Evolutionary conservation across 2,888 invertebrate genomes (phyloP), one percentile per base, ranked within the genome.

Genomic region (Hermaeophaga mercurialis): DNA sequence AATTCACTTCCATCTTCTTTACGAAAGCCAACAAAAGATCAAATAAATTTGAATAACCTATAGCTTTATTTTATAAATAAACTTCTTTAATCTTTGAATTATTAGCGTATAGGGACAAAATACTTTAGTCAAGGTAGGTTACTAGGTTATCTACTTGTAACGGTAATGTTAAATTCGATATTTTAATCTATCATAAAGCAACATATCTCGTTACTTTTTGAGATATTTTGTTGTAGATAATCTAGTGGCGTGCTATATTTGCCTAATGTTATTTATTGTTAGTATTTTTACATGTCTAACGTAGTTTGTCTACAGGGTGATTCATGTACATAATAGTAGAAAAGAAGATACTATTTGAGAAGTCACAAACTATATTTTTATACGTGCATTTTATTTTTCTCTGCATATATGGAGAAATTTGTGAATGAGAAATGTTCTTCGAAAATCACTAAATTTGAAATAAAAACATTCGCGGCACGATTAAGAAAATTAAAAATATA

Each of bases 231-330:
- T 5, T 22, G 3, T 22, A 22, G 22, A 22, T 22, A 22, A 6
- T 5, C 22, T 6, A 6, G 6, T 22, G 22, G 6, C 11, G 19
- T 19, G 19, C 39, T 19, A 11, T 24, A 12, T 24, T 24, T 43
- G 9, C 15, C 12, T 18, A 14, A 24, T 24, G 43, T 43, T 43
- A 43, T 43, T 26, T 24, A 24, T 43, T 24, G 24, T 43, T 43
- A 43, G 43, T 43, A 43, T 43, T 24, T 43, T 43, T 24, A 43
- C 41, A 41, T 41, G 19, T n/a, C 11, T 43, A 24, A 7, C 26
- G 4, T 43, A 43, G 12, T 24, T 17, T 17, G 26, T 24, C 24
- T 24, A 19, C 19, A 39, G 39, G 39, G 12, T 43, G 24, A 43
- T 43, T 22, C 24, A 24, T 12, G 26, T 24, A 43, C 12, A 41